These are phyloP conservation scores for Brachionus calyciflorus DNA, from an alignment of 1,140 invertebrate species.

Conservation along the genomic window DNA sequence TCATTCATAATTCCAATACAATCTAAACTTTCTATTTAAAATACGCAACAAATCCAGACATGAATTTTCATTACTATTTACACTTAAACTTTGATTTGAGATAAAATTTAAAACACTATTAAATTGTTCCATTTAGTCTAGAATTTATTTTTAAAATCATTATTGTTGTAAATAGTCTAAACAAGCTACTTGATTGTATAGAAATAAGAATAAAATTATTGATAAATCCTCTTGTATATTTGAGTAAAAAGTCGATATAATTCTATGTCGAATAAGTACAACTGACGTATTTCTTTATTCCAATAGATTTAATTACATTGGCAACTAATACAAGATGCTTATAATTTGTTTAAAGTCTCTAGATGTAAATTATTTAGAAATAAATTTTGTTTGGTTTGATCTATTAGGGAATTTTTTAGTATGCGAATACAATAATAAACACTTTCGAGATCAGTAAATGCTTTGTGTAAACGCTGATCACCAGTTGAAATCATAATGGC, in stretches of 20 bases:
- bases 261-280: slow-evolving; percentile 26
- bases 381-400: neutral
- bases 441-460: slow-evolving; percentile 22
- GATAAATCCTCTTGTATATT: slow-evolving; percentile 29
- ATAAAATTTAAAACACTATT: neutral
- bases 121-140: neutral
- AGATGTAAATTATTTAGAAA: neutral
- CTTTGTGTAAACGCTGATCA: slow-evolving; percentile 19
- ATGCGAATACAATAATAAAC: slow-evolving; percentile 28
- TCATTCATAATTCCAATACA: slow-evolving; percentile 40
- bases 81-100: neutral
- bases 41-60: neutral
- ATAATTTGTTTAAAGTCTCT: neutral
- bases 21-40: slow-evolving; percentile 14
- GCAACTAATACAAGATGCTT: slow-evolving; percentile 15
- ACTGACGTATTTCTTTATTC: slow-evolving; percentile 28
- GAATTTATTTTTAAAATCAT: neutral
- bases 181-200: slow-evolving; percentile 22
- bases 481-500: slow-evolving; percentile 38
- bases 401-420: neutral
- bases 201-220: slow-evolving; percentile 17
- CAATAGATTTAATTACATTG: slow-evolving; percentile 15
- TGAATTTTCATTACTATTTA: neutral
- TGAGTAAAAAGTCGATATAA: neutral
- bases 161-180: slow-evolving; percentile 14